Evolutionary conservation across 1,140 invertebrate species (phyloP), one percentile per base, ranked within the genome.

Genomic region (Bombus superbus): DNA sequence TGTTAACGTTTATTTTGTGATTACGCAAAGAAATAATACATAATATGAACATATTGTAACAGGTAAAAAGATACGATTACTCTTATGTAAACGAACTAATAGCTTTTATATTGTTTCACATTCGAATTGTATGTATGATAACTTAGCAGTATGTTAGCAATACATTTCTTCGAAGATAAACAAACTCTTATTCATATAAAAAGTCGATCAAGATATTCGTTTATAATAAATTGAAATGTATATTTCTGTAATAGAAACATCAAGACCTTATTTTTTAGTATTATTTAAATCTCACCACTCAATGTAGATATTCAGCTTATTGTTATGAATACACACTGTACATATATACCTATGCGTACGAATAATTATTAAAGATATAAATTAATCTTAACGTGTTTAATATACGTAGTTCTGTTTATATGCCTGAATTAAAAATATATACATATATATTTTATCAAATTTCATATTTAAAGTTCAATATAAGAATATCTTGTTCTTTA

Each of bases 31-130:
- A 76, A 38, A 66, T 44, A 72, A 6, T 40, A 40, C 40, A 40
- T n/a, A 42, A 80, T 35, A 15, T 13, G 13, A 62, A 25, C 1
- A 47, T 59, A 44, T 62, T n/a, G 22, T 53, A 53, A 53, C 42
- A 74, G 86, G 80, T 88, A 78, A 64, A 68, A 57, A 18, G 18
- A 32, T 78, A 15, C 18, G 3, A 40, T 47, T 42, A 22, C 2
- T 53, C 53, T 47, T 42, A 75, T n/a, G 13, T 80, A 62, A 66
- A 87, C 40, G 25, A 72, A 77, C 66, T 76, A 42, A 66, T 35
- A 86, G 32, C 35, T 68, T 86, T 59, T 42, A 76, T 62, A 76
- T 76, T 82, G 69, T 79, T 42, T 73, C 40, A 73, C n/a, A 69
- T 15, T 80, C n/a, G 32, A 72, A n/a, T 35, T 42, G 6, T 42